Conservation (phyloP, 2,113 vertebrate genomes). For the Tetrao urogallus region DNA sequence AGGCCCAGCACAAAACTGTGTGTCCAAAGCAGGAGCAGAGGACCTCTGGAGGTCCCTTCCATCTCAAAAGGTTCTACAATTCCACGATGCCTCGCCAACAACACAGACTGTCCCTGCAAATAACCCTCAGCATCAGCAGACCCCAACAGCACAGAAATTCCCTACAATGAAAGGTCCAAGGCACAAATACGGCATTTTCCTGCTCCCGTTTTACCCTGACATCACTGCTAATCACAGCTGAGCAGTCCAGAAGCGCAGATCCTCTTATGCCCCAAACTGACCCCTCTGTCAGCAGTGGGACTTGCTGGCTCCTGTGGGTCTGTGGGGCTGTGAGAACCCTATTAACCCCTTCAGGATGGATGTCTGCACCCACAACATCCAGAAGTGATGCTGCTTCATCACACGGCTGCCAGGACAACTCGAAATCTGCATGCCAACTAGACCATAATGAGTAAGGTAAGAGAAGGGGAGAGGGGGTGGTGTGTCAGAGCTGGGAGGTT, state of each 20-base stretch:
- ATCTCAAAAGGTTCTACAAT: no score
- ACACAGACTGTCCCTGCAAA: background rate
- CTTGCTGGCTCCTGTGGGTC: background rate
- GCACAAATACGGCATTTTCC: accelerated
- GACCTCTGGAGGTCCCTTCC: no score
- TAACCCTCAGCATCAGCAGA: background rate
- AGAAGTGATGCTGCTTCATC: background rate
- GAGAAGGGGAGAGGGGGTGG: accelerated
- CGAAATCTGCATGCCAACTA: background rate
- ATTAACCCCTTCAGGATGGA: background rate
- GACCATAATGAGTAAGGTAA: background rate
- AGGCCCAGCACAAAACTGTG: accelerated
- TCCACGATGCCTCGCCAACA: no score
- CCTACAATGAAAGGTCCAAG: accelerated
- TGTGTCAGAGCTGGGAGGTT: background rate
- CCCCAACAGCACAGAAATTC: background rate
- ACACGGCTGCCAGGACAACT: accelerated
- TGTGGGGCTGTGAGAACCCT: background rate
- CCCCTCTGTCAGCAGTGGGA: background rate
- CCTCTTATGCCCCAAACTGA: no score
- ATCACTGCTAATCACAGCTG: accelerated
- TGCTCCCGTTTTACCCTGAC: background rate
- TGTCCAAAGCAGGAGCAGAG: background rate
- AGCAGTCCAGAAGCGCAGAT: background rate
- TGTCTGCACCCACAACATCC: accelerated